These are phyloP conservation scores for Eriocheir sinensis DNA, from an alignment of 1,140 invertebrate species.

Conservation along the genomic window DNA sequence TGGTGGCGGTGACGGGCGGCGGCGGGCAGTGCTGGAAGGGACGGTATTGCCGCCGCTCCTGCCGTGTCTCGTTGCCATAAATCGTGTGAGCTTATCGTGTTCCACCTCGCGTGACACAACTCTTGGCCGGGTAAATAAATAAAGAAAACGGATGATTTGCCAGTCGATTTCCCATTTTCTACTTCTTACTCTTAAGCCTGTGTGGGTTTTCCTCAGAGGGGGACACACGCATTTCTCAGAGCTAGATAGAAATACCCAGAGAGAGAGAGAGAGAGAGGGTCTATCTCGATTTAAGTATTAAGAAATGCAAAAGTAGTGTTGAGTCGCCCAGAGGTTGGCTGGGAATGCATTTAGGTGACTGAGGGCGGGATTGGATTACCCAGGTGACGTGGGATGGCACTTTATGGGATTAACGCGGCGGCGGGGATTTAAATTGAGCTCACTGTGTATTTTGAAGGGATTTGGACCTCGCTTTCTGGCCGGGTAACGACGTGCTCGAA, in stretches of 20 bases:
- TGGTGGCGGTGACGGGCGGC: no score
- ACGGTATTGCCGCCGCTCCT: no score
- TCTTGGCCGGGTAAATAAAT: slow-evolving; percentile 5
- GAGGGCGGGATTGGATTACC: neutral
- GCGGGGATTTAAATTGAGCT: neutral
- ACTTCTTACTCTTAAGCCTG: neutral
- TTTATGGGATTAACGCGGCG: slow-evolving; percentile 13
- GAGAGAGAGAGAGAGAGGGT: neutral
- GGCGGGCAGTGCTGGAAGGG: no score
- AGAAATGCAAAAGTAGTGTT: slow-evolving; percentile 7
- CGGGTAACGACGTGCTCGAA: neutral
- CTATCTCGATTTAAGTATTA: slow-evolving; percentile 5
- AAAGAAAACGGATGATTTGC: slow-evolving; percentile 5
- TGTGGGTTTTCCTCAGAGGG: slow-evolving; percentile 1
- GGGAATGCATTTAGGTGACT: slow-evolving; percentile 13
- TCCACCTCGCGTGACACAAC: slow-evolving; percentile 19
- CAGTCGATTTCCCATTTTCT: slow-evolving; percentile 24
- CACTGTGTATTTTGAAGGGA: slow-evolving; percentile 3
- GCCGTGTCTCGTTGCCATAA: slow-evolving; percentile 9
- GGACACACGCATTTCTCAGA: neutral
- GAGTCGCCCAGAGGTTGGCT: neutral
- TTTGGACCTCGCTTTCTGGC: neutral
- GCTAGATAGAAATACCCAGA: neutral
- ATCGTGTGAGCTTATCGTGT: neutral
- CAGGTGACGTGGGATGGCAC: slow-evolving; percentile 11